Conservation (phyloP, 2,797 vertebrate genomes). For the Pantherophis alleghaniensis region DNA sequence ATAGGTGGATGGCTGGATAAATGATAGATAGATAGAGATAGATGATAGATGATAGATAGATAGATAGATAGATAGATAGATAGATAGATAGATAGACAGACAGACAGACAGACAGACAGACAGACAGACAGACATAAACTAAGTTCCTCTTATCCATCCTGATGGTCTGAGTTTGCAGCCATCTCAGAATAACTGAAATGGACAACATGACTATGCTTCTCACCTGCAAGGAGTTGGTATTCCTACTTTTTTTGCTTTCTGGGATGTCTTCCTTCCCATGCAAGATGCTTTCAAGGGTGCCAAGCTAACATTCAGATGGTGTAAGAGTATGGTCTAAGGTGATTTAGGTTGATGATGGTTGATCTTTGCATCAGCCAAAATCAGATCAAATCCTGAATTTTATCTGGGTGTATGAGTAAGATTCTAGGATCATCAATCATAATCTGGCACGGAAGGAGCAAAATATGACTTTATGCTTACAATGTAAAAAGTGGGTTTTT, state of each 20-base stretch:
- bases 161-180: not conserved
- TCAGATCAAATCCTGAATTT: not conserved
- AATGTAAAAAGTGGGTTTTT: not conserved
- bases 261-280: not conserved
- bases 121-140: too few species aligned
- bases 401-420: not conserved
- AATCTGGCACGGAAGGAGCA: not conserved
- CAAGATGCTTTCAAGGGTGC: not conserved
- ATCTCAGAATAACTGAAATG: not conserved
- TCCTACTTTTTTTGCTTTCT: not conserved
- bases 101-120: too few species aligned
- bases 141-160: not conserved
- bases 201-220: not conserved
- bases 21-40: not conserved
- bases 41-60: too few species aligned
- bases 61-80: too few species aligned
- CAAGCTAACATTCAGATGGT: not conserved
- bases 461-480: not conserved
- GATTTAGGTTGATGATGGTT: not conserved
- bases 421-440: not conserved
- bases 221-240: not conserved
- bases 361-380: not conserved
- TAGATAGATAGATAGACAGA: too few species aligned
- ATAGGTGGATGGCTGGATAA: not conserved
- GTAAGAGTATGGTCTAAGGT: not conserved